Conservation (phyloP, 1,140 invertebrate species). For the Bombus superbus region DNA sequence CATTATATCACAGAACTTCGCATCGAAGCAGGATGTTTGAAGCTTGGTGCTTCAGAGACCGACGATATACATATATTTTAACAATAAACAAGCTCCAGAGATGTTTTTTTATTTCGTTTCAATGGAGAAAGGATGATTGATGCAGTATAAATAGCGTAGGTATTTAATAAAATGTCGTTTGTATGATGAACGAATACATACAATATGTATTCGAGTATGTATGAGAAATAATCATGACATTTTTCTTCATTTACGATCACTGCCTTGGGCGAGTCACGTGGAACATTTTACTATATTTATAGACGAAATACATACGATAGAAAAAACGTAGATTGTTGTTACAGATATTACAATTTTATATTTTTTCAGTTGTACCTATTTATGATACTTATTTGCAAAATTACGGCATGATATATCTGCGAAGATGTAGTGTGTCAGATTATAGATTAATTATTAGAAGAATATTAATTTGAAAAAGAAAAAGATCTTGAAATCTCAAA, state of each 20-base stretch:
- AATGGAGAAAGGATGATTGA: constrained; percentile 36
- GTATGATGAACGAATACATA: constrained; percentile 35
- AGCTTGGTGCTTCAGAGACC: constrained; percentile 62
- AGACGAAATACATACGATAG: constrained; percentile 32
- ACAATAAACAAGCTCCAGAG: constrained; percentile 35
- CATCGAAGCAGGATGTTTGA: constrained; percentile 66
- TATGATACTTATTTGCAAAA: constrained; percentile 13
- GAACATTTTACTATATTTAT: constrained; percentile 54
- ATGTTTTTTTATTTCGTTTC: constrained; percentile 63
- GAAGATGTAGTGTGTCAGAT: constrained; percentile 2
- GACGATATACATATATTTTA: constrained; percentile 38
- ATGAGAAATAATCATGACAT: constrained; percentile 53
- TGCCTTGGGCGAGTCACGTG: constrained; percentile 55
- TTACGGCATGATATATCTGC: background rate
- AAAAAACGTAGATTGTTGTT: constrained; percentile 8
- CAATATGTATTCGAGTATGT: constrained; percentile 12
- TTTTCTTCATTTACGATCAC: constrained; percentile 55
- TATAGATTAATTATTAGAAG: constrained; percentile 20
- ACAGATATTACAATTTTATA: constrained; percentile 29
- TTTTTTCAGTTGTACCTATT: constrained; percentile 21
- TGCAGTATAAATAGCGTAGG: constrained; percentile 38
- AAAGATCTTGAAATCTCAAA: background rate
- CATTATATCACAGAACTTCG: constrained; percentile 57
- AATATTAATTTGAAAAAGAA: background rate
- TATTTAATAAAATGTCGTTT: constrained; percentile 34